Evolutionary conservation across 1,140 invertebrate species (phyloP).

Genomic region (Danaus melanippus): DNA sequence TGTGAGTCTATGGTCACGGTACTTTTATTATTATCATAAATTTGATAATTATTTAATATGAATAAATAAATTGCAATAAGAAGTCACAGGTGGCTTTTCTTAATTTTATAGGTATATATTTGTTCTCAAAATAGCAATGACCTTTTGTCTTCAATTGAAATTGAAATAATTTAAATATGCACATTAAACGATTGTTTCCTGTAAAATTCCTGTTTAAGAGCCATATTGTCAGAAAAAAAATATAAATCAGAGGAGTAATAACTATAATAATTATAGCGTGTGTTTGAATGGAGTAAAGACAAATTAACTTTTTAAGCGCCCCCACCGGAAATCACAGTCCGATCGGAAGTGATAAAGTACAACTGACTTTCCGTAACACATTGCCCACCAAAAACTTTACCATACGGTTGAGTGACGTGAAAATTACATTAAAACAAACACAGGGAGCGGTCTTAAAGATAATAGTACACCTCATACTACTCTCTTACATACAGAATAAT

Average conservation of each 20-base stretch:
- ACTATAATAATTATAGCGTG: conserved; percentile 11
- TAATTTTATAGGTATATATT: too few relatives aligned
- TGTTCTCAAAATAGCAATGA: too few relatives aligned
- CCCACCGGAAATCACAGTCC: conserved; percentile 45
- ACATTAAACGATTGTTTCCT: background rate
- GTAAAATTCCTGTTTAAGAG: too few relatives aligned
- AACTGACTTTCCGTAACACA: conserved; percentile 52
- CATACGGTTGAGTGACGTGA: conserved; percentile 29
- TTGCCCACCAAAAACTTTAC: conserved; percentile 25
- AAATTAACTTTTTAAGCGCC: conserved; percentile 38
- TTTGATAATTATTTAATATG: too few relatives aligned
- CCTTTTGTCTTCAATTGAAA: background rate
- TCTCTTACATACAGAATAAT: conserved; percentile 1
- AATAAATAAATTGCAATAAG: too few relatives aligned
- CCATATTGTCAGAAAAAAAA: too few relatives aligned
- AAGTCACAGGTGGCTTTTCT: conserved; percentile 1
- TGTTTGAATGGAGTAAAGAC: conserved; percentile 12
- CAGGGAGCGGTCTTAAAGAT: conserved; percentile 1
- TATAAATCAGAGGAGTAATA: too few relatives aligned
- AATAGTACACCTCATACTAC: too few relatives aligned
- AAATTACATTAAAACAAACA: conserved; percentile 39
- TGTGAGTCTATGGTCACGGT: too few relatives aligned
- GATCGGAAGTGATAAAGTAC: conserved; percentile 67
- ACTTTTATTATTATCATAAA: too few relatives aligned
- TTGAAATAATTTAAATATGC: conserved; percentile 2